These are phyloP conservation scores for Molossus alvarezi DNA, from an alignment of 2,797 vertebrate genomes.

Conservation along the genomic window DNA sequence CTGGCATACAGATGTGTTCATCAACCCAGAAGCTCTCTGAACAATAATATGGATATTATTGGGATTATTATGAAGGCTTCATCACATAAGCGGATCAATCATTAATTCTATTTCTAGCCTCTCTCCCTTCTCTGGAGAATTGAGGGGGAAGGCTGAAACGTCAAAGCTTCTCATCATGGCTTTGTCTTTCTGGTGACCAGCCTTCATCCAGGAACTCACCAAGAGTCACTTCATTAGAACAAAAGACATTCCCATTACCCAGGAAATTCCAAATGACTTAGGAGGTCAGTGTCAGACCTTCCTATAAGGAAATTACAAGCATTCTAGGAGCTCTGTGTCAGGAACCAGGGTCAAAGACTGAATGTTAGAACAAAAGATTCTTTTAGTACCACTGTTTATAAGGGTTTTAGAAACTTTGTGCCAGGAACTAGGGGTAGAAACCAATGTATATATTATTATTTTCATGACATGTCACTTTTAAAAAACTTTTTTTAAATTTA, in stretches of 20 bases:
- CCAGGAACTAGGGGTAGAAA: neutral
- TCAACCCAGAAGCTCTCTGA: neutral
- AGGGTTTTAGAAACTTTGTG: neutral
- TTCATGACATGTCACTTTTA: neutral
- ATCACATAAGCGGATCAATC: neutral
- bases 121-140: neutral
- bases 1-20: neutral
- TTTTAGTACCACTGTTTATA: neutral
- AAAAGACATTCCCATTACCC: neutral
- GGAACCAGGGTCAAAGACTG: neutral
- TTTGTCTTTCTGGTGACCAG: neutral
- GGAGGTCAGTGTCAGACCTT: neutral
- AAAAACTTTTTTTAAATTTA: neutral
- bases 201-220: neutral
- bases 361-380: neutral
- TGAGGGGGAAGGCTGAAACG: neutral
- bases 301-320: neutral
- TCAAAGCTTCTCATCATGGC: neutral
- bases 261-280: neutral
- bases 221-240: neutral
- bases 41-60: neutral
- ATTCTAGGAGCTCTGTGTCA: neutral
- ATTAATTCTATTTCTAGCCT: neutral
- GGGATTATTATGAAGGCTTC: neutral
- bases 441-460: neutral